These are phyloP conservation scores for Oithona nana DNA, from an alignment of 2,888 invertebrate species.

Conservation along the genomic window DNA sequence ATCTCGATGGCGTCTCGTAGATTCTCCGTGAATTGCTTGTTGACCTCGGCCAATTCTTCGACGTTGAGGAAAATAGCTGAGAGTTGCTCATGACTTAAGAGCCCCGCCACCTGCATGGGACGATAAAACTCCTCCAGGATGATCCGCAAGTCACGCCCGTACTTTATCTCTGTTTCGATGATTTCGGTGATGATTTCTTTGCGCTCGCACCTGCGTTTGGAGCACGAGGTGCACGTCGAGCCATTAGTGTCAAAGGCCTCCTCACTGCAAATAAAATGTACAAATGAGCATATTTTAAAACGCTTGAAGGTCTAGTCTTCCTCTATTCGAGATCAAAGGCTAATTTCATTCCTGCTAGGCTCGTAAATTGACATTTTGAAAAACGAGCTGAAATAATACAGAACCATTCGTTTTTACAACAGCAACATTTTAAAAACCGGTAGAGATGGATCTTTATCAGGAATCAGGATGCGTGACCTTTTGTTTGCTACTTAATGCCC, in stretches of 20 bases:
- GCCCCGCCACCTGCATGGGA: constrained; percentile 71
- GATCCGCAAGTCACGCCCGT: constrained; percentile 75
- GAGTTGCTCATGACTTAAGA: constrained; percentile 73
- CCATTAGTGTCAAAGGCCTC: constrained; percentile 39
- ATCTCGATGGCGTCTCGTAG: constrained; percentile 69
- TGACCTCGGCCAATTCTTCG: constrained; percentile 73
- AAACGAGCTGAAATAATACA: no score
- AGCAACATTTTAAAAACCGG: no score
- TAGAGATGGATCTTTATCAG: no score
- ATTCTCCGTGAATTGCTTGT: constrained; percentile 50
- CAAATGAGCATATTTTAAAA: no score
- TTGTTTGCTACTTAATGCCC: no score
- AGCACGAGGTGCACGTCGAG: constrained; percentile 66
- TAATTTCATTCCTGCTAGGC: no score
- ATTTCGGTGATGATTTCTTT: constrained; percentile 88
- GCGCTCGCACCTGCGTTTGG: constrained; percentile 62
- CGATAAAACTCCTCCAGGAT: constrained; percentile 79
- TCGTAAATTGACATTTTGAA: no score
- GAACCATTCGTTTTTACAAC: no score
- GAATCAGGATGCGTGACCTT: no score
- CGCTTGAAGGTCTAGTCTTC: no score
- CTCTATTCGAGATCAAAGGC: no score
- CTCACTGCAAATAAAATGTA: constrained; percentile 37
- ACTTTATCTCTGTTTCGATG: constrained; percentile 87
- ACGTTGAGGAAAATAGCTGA: constrained; percentile 80